phyloP scores from a whole-genome alignment of 2,797 vertebrate genomes.

The Propithecus perrieri region DNA sequence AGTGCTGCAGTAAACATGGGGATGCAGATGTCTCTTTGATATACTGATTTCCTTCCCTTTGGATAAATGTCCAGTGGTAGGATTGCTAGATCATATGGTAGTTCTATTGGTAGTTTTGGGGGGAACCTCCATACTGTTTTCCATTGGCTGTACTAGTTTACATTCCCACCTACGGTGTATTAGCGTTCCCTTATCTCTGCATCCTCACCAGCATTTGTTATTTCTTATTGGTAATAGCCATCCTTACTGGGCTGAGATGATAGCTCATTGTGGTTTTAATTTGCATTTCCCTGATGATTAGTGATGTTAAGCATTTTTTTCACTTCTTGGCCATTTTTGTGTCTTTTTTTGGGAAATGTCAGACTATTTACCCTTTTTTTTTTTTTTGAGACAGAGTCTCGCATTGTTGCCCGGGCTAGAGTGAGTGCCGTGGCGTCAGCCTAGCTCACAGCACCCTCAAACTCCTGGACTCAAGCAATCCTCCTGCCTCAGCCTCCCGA shows the following conservation, averaged over 20 bases:
- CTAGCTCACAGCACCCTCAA: too few relatives aligned
- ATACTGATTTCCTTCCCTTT: not conserved
- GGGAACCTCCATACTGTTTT: not conserved
- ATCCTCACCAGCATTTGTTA: not conserved
- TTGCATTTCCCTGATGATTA: not conserved
- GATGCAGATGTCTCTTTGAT: not conserved
- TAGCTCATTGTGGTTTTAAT: not conserved
- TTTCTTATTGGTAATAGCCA: not conserved
- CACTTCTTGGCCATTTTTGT: not conserved
- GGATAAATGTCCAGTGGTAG: not conserved
- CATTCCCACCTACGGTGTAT: not conserved
- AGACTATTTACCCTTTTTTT: not conserved
- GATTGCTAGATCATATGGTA: not conserved
- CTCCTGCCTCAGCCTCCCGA: too few relatives aligned
- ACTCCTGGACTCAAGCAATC: too few relatives aligned
- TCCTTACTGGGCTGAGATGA: not conserved
- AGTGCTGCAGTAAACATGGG: not conserved
- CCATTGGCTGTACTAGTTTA: not conserved
- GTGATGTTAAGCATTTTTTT: not conserved
- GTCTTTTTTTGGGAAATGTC: not conserved
- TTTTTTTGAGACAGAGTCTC: not conserved
- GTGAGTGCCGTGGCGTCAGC: too few relatives aligned
- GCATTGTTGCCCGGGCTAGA: too few relatives aligned
- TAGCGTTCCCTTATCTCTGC: not conserved
- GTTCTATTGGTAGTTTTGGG: not conserved